Base-by-base conservation (phyloP, 2,888 invertebrate species). In the Cryptus armator region DNA sequence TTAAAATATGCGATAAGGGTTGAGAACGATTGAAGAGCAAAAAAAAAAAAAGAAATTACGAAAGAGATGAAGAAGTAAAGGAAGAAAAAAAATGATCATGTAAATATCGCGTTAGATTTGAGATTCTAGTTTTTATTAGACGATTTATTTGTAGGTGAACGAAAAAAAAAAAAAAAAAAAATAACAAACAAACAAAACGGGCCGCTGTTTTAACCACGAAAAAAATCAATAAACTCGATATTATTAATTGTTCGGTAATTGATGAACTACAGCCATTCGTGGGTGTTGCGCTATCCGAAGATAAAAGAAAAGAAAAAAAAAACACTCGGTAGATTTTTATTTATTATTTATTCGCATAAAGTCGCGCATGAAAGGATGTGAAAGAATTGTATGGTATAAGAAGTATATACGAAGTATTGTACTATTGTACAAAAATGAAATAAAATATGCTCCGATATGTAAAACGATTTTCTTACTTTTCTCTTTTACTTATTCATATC, bases 281-380 rank as follows among this genome's bases (percentile, higher is more conserved):
- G 77, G 37, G 72, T 87, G 59, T 59, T 29, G 32, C 87, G 88
- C 87, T 89, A 88, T 86, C 86, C 76, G 72, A 59, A 32, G 68
- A 44, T 48, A 16, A 68, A 24, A 51, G 3, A 48, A 2, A n/a
- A 24, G 16, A 12, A 67, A 10, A 84, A 88, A 91, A 83, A 84
- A 87, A 80, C 86, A 67, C 79, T 78, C 76, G 67, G 62, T 86
- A 84, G 89, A 88, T 90, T 89, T 90, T 88, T 91, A 92, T 92
- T 91, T 92, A 92, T 92, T 93, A 93, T 93, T 92, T 93, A 93
- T 92, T 93, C 90, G 89, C 90, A 90, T 89, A 89, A 89, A 92
- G 86, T 86, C 81, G 87, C 85, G 90, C 90, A 89, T 90, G 90
- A 90, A 87, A 89, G 80, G 87, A 37, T 88, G 89, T 88, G 89